These are phyloP conservation scores for Rhabdomys dilectus DNA, from an alignment of 2,113 vertebrate genomes.

Conservation along the genomic window DNA sequence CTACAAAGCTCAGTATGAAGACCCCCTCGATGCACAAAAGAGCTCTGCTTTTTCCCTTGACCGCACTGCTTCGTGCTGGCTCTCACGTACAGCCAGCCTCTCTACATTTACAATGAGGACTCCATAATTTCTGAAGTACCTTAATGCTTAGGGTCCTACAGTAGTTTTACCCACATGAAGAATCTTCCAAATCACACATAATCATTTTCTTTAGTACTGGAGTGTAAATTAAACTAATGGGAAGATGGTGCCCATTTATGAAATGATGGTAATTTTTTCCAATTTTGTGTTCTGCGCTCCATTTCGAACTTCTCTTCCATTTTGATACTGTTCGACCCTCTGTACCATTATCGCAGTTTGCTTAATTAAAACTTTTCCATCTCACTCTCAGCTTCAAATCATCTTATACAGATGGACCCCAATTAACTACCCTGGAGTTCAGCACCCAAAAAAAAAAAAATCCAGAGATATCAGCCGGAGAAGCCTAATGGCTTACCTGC, in stretches of 20 bases:
- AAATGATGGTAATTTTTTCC: slow-evolving; percentile 14
- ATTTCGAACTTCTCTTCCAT: background rate
- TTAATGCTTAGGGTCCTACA: slow-evolving; percentile 12
- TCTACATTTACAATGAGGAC: background rate
- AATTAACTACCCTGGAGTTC: background rate
- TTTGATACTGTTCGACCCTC: background rate
- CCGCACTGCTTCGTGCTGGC: background rate
- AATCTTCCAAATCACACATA: background rate
- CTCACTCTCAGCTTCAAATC: background rate
- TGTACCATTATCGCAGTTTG: background rate
- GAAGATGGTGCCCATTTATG: background rate
- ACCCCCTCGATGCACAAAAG: slow-evolving; percentile 13
- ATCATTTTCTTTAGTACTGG: background rate
- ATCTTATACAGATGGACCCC: background rate
- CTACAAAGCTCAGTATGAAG: slow-evolving; percentile 38
- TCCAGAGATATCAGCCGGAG: background rate
- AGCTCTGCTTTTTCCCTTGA: background rate
- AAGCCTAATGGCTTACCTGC: background rate
- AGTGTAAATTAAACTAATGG: slow-evolving; percentile 6
- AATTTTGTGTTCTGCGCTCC: background rate
- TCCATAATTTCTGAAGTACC: slow-evolving; percentile 14
- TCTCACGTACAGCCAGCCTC: background rate
- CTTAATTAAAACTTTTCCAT: background rate
- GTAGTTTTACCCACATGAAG: background rate
- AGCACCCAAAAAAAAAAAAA: background rate